A percentile compares a stretch with the other conserved stretches of the same genome.
These are phyloP conservation scores for Bos javanicus DNA, from an alignment of 2,113 vertebrate species.

Conservation along the genomic window DNA sequence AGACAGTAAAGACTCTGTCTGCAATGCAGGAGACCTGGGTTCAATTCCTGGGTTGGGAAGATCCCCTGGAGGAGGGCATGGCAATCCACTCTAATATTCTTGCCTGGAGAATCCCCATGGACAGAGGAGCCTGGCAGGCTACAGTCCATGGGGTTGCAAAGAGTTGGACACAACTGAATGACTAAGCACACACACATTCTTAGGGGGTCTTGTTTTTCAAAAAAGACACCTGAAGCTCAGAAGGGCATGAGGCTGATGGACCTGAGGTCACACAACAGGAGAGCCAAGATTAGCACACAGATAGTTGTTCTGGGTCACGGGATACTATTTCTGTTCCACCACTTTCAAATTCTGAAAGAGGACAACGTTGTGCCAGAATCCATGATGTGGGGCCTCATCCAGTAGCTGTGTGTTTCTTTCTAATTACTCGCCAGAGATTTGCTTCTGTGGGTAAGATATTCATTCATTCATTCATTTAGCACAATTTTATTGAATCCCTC, in stretches of 20 bases:
- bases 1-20: not conserved
- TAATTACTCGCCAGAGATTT: not conserved
- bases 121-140: not conserved
- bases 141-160: not conserved
- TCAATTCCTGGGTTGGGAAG: not conserved
- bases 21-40: not conserved
- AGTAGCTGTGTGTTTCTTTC: not conserved
- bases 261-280: not conserved
- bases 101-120: not conserved
- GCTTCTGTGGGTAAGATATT: not conserved
- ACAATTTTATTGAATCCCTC: not conserved
- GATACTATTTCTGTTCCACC: not conserved
- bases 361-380: not conserved
- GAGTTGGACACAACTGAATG: not conserved
- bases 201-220: not conserved
- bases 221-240: not conserved
- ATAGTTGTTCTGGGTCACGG: not conserved
- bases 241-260: not conserved
- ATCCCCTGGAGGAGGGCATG: not conserved
- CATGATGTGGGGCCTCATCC: not conserved
- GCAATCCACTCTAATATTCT: not conserved
- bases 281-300: not conserved
- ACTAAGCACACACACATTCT: not conserved
- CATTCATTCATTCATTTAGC: not conserved
- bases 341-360: conserved; percentile 18